phyloP scores from a whole-genome alignment of 2,113 vertebrate genomes.

The Acanthisitta chloris region DNA sequence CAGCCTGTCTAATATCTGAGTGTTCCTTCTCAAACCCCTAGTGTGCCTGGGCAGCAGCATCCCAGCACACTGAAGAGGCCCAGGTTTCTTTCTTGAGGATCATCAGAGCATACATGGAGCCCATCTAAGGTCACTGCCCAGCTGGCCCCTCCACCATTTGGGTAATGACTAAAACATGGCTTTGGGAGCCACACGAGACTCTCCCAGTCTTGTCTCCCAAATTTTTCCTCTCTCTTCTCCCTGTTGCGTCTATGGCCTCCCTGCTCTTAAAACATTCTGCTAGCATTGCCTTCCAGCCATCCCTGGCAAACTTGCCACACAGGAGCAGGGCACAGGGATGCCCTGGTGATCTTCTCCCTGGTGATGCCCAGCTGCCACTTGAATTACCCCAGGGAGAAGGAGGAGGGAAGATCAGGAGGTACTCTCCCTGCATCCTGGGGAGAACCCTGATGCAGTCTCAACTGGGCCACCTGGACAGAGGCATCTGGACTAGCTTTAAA shows the following conservation, averaged over 20 bases:
- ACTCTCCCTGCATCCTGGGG: neutral
- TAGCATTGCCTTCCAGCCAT: neutral
- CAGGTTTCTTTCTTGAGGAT: neutral
- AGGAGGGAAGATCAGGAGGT: neutral
- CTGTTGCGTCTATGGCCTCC: neutral
- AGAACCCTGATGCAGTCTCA: neutral
- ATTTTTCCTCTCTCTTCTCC: neutral
- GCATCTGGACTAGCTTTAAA: neutral
- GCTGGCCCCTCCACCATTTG: neutral
- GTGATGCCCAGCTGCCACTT: neutral
- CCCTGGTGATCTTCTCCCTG: neutral
- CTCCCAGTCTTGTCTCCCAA: neutral
- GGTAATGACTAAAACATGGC: neutral
- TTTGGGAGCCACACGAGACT: neutral
- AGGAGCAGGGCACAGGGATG: neutral
- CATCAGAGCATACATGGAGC: neutral
- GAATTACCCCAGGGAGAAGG: neutral
- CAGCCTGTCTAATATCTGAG: neutral
- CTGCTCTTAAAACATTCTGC: neutral
- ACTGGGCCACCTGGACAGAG: accelerated
- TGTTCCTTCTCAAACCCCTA: neutral
- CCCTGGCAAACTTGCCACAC: neutral
- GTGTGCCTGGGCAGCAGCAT: neutral
- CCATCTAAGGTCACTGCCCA: neutral
- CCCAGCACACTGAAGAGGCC: neutral